Evolutionary conservation across 92 coral and sea anemone genomes (phyloP), one percentile per base, ranked within the genome.

Genomic region (Anthopleura xanthogrammica): DNA sequence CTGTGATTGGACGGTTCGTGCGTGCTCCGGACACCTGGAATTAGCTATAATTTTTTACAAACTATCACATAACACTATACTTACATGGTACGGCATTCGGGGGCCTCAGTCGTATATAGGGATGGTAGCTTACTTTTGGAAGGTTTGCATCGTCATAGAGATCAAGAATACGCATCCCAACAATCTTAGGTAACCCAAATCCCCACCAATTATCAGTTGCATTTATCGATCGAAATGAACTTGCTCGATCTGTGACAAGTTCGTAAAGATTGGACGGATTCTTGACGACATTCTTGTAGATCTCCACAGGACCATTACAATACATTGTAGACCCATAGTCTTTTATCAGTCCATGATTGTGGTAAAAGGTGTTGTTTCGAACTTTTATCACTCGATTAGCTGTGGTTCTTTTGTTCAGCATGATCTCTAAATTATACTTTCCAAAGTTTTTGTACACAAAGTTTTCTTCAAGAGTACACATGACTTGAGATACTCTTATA

Each of bases 131-230:
- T 16, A 89, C 90, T 12, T 60, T 83, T 12, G 92, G 85, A 65
- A 89, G 82, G 48, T 83, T 78, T 14, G 56, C 55, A 40, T 83
- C 87, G 55, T 50, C 68, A n/a, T 78, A 76, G 60, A 42, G 78
- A 75, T 89, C 92, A 65, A 76, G 80, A 52, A 89, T 89, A 14
- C 85, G 84, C 48, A 66, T 60, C 19, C 55, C 41, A 75, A 89
- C 72, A 14, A 54, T 19, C 20, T 80, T 12, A 14, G 72, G 62
- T 2, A 23, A 13, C 16, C 73, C 56, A 20, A 60, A 78, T 76
- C 92, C 92, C 92, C 92, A 89, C 92, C 92, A 89, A 24, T 89
- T 89, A 8, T 42, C 75, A 50, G 79, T 77, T 12, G 92, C 92
- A 72, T 89, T 78, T 5, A 86, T 85, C 23, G 62, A 41, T 39